Conservation (phyloP, 2,888 invertebrate species). For the Macrophya annulata region DNA sequence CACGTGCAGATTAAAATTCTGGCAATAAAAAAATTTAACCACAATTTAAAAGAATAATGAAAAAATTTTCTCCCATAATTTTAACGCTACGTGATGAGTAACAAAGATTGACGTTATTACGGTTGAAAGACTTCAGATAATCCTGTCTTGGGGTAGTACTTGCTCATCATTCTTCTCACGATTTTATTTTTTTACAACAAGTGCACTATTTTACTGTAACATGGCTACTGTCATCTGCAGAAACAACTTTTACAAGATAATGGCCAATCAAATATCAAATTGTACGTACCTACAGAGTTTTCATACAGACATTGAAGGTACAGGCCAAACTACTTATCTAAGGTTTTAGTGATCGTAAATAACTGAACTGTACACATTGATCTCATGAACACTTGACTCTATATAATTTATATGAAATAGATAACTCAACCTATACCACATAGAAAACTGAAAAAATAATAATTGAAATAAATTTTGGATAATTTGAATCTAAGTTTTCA, state of each 20-base stretch:
- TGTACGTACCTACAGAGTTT: background rate
- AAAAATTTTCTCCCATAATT: background rate
- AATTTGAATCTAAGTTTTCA: too few relatives aligned
- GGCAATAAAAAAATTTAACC: background rate
- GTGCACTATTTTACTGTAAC: slow-evolving; percentile 1
- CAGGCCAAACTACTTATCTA: background rate
- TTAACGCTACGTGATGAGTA: background rate
- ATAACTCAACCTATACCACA: too few relatives aligned
- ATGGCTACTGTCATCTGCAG: slow-evolving; percentile 16
- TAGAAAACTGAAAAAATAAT: too few relatives aligned
- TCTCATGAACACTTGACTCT: background rate
- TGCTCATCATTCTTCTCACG: background rate
- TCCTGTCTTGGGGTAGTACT: slow-evolving; percentile 14
- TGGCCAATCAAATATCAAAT: slow-evolving; percentile 7
- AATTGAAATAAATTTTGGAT: too few relatives aligned
- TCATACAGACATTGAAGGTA: background rate
- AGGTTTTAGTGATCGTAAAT: background rate
- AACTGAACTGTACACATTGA: background rate
- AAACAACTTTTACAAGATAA: background rate
- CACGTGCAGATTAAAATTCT: background rate
- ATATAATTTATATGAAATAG: too few relatives aligned
- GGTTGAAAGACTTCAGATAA: slow-evolving; percentile 13
- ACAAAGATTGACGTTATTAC: slow-evolving; percentile 8
- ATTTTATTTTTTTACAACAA: background rate
- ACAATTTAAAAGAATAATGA: background rate